Percentiles rank a stretch among this genome's conserved stretches.
Conservation (phyloP, 1,140 invertebrate genomes). For the Dufourea novaeangliae region DNA sequence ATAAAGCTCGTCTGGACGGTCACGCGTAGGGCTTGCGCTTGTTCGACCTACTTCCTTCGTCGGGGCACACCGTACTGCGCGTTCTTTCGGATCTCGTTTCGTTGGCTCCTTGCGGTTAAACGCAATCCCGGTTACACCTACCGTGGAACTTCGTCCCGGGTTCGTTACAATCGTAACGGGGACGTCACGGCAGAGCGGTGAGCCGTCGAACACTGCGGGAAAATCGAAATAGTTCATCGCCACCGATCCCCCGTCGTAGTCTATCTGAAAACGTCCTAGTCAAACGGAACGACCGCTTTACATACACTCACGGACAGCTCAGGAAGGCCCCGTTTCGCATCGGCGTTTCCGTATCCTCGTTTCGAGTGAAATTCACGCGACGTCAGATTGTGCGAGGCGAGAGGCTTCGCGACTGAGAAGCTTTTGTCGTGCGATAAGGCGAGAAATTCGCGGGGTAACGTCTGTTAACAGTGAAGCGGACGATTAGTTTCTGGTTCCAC, state of each 20-base stretch:
- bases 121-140: neutral
- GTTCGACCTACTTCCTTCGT: neutral
- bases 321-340: neutral
- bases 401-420: neutral
- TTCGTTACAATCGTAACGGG: neutral
- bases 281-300: neutral
- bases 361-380: neutral
- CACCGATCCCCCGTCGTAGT: too few relatives aligned
- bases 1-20: constrained; percentile 1
- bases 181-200: neutral
- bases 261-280: neutral
- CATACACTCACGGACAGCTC: neutral
- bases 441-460: neutral
- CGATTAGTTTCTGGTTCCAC: neutral
- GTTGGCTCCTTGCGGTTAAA: neutral
- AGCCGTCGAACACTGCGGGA: neutral
- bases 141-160: neutral
- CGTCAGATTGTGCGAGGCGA: too few relatives aligned
- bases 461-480: neutral
- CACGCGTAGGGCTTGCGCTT: neutral
- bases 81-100: neutral
- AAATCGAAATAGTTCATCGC: neutral
- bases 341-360: neutral
- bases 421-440: constrained; percentile 1
- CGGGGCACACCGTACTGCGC: neutral